Evolutionary conservation across 2,797 vertebrate species (phyloP).

Genomic region (Gadopsis marmoratus): DNA sequence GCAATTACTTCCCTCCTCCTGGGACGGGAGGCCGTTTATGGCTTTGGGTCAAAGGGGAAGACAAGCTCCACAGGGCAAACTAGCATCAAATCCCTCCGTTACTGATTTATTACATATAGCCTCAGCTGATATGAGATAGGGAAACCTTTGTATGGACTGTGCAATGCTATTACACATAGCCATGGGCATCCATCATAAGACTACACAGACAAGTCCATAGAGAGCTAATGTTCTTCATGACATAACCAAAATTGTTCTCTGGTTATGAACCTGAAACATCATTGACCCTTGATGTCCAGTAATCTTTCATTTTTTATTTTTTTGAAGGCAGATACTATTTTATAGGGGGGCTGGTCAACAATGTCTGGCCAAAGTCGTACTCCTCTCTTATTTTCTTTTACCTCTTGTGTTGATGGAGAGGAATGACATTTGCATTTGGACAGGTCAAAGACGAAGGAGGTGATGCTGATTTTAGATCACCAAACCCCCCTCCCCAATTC

Average conservation of each 20-base stretch:
- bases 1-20: conserved; percentile 89
- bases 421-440: conserved; percentile 71
- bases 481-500: conserved; percentile 6
- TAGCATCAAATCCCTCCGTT: conserved; percentile 82
- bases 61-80: conserved; percentile 86
- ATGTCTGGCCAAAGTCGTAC: no score
- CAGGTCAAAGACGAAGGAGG: conserved; percentile 49
- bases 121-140: conserved; percentile 54
- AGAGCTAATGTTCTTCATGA: conserved; percentile 23
- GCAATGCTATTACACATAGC: conserved; percentile 48
- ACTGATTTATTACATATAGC: conserved; percentile 78
- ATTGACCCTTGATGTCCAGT: conserved; percentile 9
- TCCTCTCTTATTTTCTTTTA: conserved; percentile 4
- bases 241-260: conserved; percentile 22
- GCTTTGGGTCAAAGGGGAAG: conserved; percentile 83
- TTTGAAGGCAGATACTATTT: conserved; percentile 3
- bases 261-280: conserved; percentile 28
- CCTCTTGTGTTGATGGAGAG: conserved; percentile 69
- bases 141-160: conserved; percentile 45
- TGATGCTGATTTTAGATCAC: conserved; percentile 27
- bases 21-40: conserved; percentile 87
- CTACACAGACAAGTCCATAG: conserved; percentile 4
- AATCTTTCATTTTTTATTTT: conserved; percentile 15
- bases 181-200: conserved; percentile 35
- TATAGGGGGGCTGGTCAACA: not conserved